These are phyloP conservation scores for Diaperis boleti DNA, from an alignment of 2,888 invertebrate genomes.

Conservation along the genomic window DNA sequence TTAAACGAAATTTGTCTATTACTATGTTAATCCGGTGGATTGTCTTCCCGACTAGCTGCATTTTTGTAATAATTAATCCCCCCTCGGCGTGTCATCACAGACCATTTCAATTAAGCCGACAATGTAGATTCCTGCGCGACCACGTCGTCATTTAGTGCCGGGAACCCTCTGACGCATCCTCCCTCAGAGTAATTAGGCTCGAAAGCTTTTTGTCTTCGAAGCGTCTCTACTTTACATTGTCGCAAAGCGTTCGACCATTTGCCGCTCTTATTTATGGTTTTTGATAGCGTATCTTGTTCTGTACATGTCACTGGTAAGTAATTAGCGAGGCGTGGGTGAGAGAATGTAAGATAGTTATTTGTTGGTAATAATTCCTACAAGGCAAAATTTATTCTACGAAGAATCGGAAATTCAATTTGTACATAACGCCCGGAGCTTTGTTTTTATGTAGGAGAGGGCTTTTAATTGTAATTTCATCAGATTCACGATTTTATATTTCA, in stretches of 20 bases:
- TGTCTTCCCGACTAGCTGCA: conserved; percentile 12
- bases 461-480: too few relatives aligned
- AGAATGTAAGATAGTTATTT: too few relatives aligned
- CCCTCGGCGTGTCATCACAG: background rate
- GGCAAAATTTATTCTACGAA: too few relatives aligned
- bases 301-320: conserved; percentile 43
- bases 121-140: conserved; percentile 36
- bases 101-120: conserved; percentile 42
- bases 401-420: too few relatives aligned
- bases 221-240: conserved; percentile 32
- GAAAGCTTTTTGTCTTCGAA: conserved; percentile 41
- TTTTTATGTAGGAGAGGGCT: too few relatives aligned
- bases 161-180: conserved; percentile 31
- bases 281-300: conserved; percentile 43
- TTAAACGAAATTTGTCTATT: conserved; percentile 6
- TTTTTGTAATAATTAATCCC: conserved; percentile 15
- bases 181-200: conserved; percentile 43
- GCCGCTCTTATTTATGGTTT: conserved; percentile 46
- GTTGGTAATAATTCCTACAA: too few relatives aligned
- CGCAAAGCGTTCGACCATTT: conserved; percentile 40
- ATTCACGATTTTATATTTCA: too few relatives aligned
- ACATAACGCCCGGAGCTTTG: too few relatives aligned
- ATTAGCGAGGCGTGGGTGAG: conserved; percentile 31
- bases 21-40: conserved; percentile 20
- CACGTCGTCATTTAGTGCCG: conserved; percentile 40